Percentiles rank a stretch among this genome's conserved stretches.
These are phyloP conservation scores for Orientallactaga sibirica DNA, from an alignment of 2,797 vertebrate genomes.

Conservation along the genomic window DNA sequence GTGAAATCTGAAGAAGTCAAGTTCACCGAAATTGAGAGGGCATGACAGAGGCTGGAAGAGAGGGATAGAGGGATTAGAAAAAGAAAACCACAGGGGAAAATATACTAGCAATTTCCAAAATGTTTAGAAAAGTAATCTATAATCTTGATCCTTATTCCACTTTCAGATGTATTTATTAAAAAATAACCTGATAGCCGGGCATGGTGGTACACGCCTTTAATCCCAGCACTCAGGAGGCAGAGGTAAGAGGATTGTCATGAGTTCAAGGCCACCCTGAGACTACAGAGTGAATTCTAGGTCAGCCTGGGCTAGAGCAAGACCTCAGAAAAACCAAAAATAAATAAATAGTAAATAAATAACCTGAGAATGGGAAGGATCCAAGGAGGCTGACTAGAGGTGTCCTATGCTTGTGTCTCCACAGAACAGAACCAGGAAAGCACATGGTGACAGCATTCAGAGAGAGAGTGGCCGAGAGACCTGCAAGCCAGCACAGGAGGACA, in stretches of 20 bases:
- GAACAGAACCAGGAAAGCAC: neutral
- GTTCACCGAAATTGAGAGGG: neutral
- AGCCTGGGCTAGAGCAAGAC: too few species aligned
- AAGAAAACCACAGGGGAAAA: neutral
- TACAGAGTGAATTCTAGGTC: too few species aligned
- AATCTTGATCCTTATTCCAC: neutral
- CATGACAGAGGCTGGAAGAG: neutral
- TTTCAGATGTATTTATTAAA: neutral
- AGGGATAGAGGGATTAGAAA: neutral
- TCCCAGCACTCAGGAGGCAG: neutral
- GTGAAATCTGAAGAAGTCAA: neutral
- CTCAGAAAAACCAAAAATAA: too few species aligned
- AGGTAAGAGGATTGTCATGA: neutral
- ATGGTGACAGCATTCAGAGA: neutral
- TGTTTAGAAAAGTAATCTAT: neutral
- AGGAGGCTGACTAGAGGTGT: neutral
- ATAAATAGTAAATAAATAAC: neutral
- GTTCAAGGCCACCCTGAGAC: too few species aligned
- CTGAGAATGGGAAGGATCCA: neutral
- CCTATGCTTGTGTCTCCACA: neutral
- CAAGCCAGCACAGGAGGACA: neutral
- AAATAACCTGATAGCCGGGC: neutral
- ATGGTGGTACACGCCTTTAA: too few species aligned
- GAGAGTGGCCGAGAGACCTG: neutral
- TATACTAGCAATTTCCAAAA: neutral